Evolutionary conservation across 2,113 vertebrate species (phyloP).

Genomic region (Sylvia atricapilla): DNA sequence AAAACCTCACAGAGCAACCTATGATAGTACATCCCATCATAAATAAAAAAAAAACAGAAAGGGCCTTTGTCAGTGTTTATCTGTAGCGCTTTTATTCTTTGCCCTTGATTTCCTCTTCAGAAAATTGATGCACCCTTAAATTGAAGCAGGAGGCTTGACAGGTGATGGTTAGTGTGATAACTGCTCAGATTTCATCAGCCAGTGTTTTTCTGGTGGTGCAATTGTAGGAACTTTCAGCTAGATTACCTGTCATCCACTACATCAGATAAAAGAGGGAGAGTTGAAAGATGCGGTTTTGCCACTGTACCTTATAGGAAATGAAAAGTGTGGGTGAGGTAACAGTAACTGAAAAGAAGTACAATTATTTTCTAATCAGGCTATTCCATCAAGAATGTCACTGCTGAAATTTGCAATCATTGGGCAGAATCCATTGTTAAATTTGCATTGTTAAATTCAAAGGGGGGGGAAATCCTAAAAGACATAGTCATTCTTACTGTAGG

Average conservation of each 20-base stretch:
- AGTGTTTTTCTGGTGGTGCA: conserved; percentile 88
- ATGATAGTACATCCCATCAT: conserved; percentile 97
- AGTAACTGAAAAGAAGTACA: conserved; percentile 61
- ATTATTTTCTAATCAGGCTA: conserved; percentile 78
- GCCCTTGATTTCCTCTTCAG: conserved; percentile 99
- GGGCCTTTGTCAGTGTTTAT: conserved; percentile 99
- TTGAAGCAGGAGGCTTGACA: conserved; percentile 98
- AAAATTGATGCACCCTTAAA: conserved; percentile 99
- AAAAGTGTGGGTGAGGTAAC: conserved; percentile 79
- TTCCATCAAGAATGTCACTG: conserved; percentile 66
- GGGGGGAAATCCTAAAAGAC: conserved; percentile 22
- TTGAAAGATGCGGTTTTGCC: conserved; percentile 86
- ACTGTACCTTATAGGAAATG: conserved; percentile 80
- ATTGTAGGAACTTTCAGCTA: conserved; percentile 99
- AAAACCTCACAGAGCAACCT: conserved; percentile 88
- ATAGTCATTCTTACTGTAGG: conserved; percentile 1
- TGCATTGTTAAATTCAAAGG: conserved; percentile 65
- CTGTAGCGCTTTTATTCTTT: conserved; percentile 97
- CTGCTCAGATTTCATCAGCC: conserved; percentile 99
- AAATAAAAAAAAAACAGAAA: conserved; percentile 90
- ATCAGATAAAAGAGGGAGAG: conserved; percentile 95
- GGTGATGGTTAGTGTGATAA: conserved; percentile 99
- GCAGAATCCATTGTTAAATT: conserved; percentile 66
- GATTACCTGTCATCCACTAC: conserved; percentile 97
- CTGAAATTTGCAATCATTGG: conserved; percentile 59